Evolutionary conservation across 1,140 invertebrate species (phyloP), one percentile per base, ranked within the genome.

Genomic region (Pectinophora gossypiella): DNA sequence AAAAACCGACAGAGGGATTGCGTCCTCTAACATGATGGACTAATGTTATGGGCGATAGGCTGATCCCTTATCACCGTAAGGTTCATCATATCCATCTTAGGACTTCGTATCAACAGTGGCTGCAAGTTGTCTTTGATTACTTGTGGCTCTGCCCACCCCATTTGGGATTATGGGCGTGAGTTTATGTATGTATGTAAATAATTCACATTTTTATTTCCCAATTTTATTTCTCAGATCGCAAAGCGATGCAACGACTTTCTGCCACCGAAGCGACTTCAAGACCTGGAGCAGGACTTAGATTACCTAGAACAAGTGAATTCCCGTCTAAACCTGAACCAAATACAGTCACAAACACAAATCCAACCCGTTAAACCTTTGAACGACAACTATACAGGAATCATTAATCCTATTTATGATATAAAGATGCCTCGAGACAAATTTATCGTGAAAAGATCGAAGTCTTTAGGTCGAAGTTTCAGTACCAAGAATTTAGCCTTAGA

Each of bases 391-490:
- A 85, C 78, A 0, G 83, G 83, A 1, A 76, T 87, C 7, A 76
- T 81, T 20, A 87, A 84, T 47, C 81, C 84, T 0, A 59, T 81
- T 19, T 76, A 82, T 63, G 79, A 86, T 44, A 64, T 77, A 4
- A 85, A 78, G 47, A 65, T 86, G 16, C 76, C 79, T 0, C 66
- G 51, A 52, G 72, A 87, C 53, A 85, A 72, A 51, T 81, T 84
- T 45, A 54, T 32, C 1, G 79, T 81, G 0, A 87, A 85, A 54
- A 42, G 83, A 43, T 84, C 81, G 0, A 87, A 84, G 38, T 82
- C 76, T 0, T 44, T 87, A 42, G 78, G 73, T 9, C 59, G 83
- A 12, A 82, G 69, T 16, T 76, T 78, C 21, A 86, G 76, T 43
- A 62, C 72, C 10, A 75, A 57, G 21, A 68, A 54, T 36, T 15